phyloP scores from a whole-genome alignment of 2,888 invertebrate genomes.

The Agrypnus murinus region DNA sequence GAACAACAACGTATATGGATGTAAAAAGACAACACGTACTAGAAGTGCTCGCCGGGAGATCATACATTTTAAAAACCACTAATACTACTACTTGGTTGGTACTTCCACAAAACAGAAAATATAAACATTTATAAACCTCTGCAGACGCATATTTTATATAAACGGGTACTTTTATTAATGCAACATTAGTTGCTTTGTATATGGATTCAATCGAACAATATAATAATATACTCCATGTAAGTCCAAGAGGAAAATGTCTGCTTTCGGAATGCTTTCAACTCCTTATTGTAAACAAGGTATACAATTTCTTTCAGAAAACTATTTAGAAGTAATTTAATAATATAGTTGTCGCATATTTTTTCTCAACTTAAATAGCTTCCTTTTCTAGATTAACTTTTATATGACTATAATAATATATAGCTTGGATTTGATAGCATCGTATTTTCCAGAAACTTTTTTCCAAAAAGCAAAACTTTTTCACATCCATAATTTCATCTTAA shows the following conservation, averaged over 20 bases:
- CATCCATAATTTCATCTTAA: background rate
- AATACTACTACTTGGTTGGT: slow-evolving; percentile 6
- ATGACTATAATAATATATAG: slow-evolving; percentile 4
- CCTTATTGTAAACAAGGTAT: background rate
- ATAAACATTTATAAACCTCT: slow-evolving; percentile 41
- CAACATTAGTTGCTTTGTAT: slow-evolving; percentile 33
- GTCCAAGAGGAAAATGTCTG: slow-evolving; percentile 29
- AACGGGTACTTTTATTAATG: slow-evolving; percentile 43
- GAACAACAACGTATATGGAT: slow-evolving; percentile 21
- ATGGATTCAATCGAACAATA: slow-evolving; percentile 42
- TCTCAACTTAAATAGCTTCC: background rate
- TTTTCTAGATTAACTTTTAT: slow-evolving; percentile 2
- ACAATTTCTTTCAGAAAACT: slow-evolving; percentile 1
- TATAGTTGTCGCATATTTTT: too few relatives aligned
- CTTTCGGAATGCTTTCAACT: slow-evolving; percentile 15
- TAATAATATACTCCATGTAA: slow-evolving; percentile 38
- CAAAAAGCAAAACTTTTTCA: background rate
- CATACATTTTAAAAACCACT: slow-evolving; percentile 32
- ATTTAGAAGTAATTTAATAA: too few relatives aligned
- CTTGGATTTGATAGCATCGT: background rate
- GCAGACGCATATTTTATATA: slow-evolving; percentile 44
- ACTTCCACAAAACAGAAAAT: slow-evolving; percentile 11
- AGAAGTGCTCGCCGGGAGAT: slow-evolving; percentile 27
- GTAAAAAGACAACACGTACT: slow-evolving; percentile 10
- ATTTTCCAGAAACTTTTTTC: background rate